phyloP scores from a whole-genome alignment of 2,113 vertebrate genomes.

The Rhabdomys dilectus region DNA sequence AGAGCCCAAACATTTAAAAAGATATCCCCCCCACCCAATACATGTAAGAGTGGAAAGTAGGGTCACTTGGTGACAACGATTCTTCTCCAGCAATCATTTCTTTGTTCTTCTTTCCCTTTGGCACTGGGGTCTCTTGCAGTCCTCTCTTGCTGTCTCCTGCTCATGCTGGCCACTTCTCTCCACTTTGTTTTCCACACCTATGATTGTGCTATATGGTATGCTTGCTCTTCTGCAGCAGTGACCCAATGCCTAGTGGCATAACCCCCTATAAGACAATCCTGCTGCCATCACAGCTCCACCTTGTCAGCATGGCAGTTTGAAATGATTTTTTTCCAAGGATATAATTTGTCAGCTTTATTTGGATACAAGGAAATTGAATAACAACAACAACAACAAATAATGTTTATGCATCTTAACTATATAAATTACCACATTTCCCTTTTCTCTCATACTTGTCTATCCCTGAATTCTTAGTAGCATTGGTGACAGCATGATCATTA shows the following conservation, averaged over 20 bases:
- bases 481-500: neutral
- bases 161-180: too few species aligned
- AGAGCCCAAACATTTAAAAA: neutral
- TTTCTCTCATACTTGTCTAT: neutral
- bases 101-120: neutral
- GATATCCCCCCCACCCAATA: neutral
- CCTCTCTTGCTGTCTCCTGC: neutral
- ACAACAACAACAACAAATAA: neutral
- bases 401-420: neutral
- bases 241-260: neutral
- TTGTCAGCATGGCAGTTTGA: neutral
- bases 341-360: neutral
- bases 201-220: neutral
- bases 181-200: neutral
- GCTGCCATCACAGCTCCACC: neutral
- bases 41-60: neutral
- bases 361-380: neutral
- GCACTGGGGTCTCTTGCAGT: rapidly evolving
- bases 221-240: neutral
- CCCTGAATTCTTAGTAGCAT: neutral
- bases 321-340: neutral
- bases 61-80: rapidly evolving
- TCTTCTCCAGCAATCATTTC: neutral
- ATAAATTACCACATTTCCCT: neutral
- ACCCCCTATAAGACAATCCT: neutral